Evolutionary conservation across 2,797 vertebrate genomes (phyloP).

Genomic region (Australoheros facetus): DNA sequence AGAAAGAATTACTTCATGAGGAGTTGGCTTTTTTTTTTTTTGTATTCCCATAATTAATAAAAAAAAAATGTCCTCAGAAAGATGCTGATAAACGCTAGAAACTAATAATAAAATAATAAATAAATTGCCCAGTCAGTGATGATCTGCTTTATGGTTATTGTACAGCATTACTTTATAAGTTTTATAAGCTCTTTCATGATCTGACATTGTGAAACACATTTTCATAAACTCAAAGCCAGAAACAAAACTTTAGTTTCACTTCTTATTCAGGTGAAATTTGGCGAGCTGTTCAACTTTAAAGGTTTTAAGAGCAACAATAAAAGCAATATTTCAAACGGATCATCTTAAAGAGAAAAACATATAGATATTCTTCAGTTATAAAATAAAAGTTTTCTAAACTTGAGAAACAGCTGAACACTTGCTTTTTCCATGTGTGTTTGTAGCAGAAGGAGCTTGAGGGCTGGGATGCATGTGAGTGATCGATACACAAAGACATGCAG

Average conservation of each 20-base stretch:
- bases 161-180: background rate
- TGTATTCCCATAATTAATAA: background rate
- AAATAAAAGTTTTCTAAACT: background rate
- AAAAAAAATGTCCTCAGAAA: background rate
- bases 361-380: background rate
- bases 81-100: background rate
- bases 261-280: slow-evolving; percentile 18
- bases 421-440: background rate
- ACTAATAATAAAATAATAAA: background rate
- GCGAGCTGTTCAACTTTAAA: background rate
- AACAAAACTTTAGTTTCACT: slow-evolving; percentile 37
- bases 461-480: background rate
- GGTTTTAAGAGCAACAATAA: background rate
- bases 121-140: background rate
- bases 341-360: background rate
- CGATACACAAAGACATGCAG: too few relatives aligned
- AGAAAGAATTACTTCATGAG: background rate
- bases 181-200: background rate
- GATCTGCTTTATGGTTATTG: background rate
- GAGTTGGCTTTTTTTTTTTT: background rate
- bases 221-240: slow-evolving; percentile 21
- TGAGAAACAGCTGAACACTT: too few relatives aligned
- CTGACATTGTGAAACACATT: slow-evolving; percentile 2
- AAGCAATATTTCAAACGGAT: background rate
- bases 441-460: background rate